phyloP scores from a whole-genome alignment of 2,113 vertebrate species.

The Tetrax tetrax region DNA sequence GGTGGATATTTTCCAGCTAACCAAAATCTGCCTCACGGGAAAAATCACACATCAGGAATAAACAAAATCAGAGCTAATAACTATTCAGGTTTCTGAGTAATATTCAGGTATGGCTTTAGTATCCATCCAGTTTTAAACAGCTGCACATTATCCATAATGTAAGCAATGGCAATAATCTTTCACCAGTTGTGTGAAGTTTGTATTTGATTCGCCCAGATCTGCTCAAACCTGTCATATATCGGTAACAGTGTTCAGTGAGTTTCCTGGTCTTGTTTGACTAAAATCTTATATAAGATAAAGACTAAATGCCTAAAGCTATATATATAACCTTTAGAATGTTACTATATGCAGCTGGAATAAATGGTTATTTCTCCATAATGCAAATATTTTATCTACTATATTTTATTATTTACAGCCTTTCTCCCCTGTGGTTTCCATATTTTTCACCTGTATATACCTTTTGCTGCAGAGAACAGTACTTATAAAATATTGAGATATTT shows the following conservation, averaged over 20 bases:
- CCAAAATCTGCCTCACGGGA: background rate
- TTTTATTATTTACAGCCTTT: conserved; percentile 12
- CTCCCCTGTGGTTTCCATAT: background rate
- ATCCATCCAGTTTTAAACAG: background rate
- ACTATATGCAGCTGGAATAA: background rate
- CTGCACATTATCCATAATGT: background rate
- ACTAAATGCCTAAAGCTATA: background rate
- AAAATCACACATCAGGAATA: background rate
- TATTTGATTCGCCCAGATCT: background rate
- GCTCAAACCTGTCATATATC: background rate
- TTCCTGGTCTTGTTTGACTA: background rate
- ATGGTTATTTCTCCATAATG: background rate
- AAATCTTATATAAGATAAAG: background rate
- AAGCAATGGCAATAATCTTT: background rate
- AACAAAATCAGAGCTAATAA: background rate
- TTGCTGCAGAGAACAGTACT: background rate
- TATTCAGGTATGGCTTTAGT: background rate
- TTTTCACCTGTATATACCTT: background rate
- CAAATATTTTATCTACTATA: background rate
- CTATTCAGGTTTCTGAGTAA: background rate
- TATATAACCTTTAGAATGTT: background rate
- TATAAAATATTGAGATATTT: background rate
- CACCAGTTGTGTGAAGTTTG: background rate
- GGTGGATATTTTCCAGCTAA: background rate
- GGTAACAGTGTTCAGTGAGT: background rate